Conservation (phyloP, 2,797 vertebrate genomes). For the Borostomias antarcticus region DNA sequence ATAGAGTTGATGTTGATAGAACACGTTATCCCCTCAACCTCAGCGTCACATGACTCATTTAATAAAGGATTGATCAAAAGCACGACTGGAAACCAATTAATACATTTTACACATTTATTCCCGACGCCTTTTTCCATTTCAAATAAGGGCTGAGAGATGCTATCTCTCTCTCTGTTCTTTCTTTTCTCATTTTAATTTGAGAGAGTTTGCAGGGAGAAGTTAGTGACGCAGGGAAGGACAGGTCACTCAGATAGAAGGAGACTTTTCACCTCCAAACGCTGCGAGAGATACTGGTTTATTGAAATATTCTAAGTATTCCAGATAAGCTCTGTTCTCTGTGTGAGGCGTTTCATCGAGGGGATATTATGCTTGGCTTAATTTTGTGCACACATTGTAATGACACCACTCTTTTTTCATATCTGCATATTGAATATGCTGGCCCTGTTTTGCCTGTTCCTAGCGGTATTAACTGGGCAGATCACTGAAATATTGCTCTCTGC, state of each 20-base stretch:
- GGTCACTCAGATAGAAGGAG: conserved; percentile 22
- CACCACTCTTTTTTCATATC: background rate
- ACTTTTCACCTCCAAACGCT: conserved; percentile 15
- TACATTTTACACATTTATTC: conserved; percentile 20
- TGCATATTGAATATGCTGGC: background rate
- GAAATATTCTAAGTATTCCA: background rate
- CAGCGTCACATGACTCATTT: conserved; percentile 11
- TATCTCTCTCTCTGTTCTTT: background rate
- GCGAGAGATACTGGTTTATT: conserved; percentile 14
- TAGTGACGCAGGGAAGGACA: background rate
- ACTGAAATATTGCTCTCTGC: background rate
- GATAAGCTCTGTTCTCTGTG: background rate
- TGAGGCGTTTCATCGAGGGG: background rate
- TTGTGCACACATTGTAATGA: background rate
- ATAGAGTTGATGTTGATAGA: background rate
- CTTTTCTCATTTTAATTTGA: conserved; percentile 24
- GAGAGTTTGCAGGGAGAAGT: conserved; percentile 15
- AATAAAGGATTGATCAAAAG: conserved; percentile 18
- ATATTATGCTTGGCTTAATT: background rate
- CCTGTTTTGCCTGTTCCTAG: background rate
- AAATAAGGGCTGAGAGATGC: conserved; percentile 23
- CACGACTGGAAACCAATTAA: conserved; percentile 19
- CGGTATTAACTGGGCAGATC: background rate
- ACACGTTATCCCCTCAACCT: background rate
- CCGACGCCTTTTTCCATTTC: conserved; percentile 14